Evolutionary conservation across 1,140 invertebrate genomes (phyloP), one percentile per base, ranked within the genome.

Genomic region (Bombus huntii): DNA sequence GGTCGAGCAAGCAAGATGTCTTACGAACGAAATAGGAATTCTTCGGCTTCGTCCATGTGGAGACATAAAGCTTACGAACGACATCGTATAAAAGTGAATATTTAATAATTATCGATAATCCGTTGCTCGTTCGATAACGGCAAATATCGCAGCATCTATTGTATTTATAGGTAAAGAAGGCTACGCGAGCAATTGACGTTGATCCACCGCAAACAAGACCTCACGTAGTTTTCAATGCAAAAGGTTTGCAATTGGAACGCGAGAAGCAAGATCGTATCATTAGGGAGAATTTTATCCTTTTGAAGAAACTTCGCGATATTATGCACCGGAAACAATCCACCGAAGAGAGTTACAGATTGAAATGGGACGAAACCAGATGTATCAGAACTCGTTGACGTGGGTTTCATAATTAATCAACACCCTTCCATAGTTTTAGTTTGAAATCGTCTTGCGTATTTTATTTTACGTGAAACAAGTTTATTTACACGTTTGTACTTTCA

Each of bases 271-370:
- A 92, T 3, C 89, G 92, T 42, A 95, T 95, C 10, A 81, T 92
- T 0, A 90, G 91, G 6, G 93, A 95, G 28, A 95, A 95, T 88
- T 95, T 95, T 44, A 95, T 95, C 28, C 86, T 95, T 0, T 79
- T 94, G 39, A 91, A 92, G 74, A 93, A 94, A 80, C 88, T 95
- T 3, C 89, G 91, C 1, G 92, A 93, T 3, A 95, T 95, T 4
- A 95, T 95, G 94, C 85, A 92, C 15, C 92, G 94, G 15, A 92
- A 93, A 75, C 84, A 13, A 1, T 65, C 88, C 13, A 89, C 86
- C 15, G 90, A 93, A 39, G 47, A 83, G 6, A 77, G 22, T 13
- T 79, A 83, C 15, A 88, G 93, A 3, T 37, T 94, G 3, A 89
- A 90, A 22, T 92, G 92, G 82, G 87, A 90, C 39, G 92, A 91